Conservation (phyloP, 64 coral and sea anemone genomes). For the Stichodactyla mertensii region DNA sequence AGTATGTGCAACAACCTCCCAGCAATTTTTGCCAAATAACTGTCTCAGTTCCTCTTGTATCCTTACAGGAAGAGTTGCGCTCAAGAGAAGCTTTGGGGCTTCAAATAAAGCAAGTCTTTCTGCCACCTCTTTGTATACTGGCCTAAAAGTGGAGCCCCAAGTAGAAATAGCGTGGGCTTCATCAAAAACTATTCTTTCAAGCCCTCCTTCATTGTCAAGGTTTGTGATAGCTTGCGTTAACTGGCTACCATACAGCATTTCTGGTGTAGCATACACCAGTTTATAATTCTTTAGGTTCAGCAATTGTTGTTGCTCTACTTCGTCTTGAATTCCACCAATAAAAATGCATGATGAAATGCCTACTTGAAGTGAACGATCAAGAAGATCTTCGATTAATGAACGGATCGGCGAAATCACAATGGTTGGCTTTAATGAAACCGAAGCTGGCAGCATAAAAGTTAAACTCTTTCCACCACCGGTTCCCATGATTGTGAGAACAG, state of each 20-base stretch:
- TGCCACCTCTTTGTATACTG: slow-evolving; percentile 8
- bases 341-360: slow-evolving; percentile 38
- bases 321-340: neutral
- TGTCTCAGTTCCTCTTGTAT: neutral
- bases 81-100: slow-evolving; percentile 28
- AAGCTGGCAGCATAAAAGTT: slow-evolving; percentile 28
- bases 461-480: slow-evolving; percentile 38
- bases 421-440: slow-evolving; percentile 12
- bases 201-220: neutral
- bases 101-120: neutral
- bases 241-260: neutral
- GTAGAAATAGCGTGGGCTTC: slow-evolving; percentile 31
- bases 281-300: slow-evolving; percentile 4
- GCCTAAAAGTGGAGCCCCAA: slow-evolving; percentile 36
- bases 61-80: slow-evolving; percentile 22
- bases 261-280: slow-evolving; percentile 28
- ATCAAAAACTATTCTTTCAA: slow-evolving; percentile 40
- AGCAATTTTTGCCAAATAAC: slow-evolving; percentile 3
- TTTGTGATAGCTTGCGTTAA: neutral
- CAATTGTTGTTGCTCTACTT: neutral
- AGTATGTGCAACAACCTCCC: neutral
- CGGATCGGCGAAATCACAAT: slow-evolving; percentile 5
- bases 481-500: slow-evolving; percentile 19
- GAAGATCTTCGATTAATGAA: slow-evolving; percentile 18
- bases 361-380: neutral